phyloP scores from a whole-genome alignment of 2,888 invertebrate species.

The Calameuta pallipes region DNA sequence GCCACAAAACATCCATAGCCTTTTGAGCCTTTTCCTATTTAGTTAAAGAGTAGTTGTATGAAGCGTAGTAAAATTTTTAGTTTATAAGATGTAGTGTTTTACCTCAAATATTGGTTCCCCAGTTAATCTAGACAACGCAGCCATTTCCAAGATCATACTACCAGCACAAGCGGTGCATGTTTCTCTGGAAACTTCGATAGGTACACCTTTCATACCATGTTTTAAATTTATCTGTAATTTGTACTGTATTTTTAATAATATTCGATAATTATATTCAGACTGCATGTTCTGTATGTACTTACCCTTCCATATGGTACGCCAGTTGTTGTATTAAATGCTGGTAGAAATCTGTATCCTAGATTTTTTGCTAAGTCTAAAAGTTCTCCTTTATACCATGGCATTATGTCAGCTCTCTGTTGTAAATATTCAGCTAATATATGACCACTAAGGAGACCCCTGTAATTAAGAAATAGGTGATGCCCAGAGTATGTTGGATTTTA shows the following conservation, averaged over 20 bases:
- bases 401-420: conserved; percentile 78
- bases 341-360: conserved; percentile 89
- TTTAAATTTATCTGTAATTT: conserved; percentile 79
- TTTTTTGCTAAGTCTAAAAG: conserved; percentile 91
- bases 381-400: conserved; percentile 90
- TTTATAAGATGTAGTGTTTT: conserved; percentile 23
- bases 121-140: conserved; percentile 91
- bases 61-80: background rate
- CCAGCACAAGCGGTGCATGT: conserved; percentile 99
- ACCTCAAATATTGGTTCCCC: conserved; percentile 92
- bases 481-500: too few species aligned
- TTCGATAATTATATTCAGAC: conserved; percentile 13
- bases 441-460: conserved; percentile 89
- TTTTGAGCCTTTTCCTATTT: conserved; percentile 86
- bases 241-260: conserved; percentile 13
- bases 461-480: conserved; percentile 36
- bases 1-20: conserved; percentile 98
- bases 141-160: conserved; percentile 97
- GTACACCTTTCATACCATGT: conserved; percentile 82
- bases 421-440: conserved; percentile 89
- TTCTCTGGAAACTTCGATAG: conserved; percentile 81
- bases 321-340: conserved; percentile 98
- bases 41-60: background rate
- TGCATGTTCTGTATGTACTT: conserved; percentile 18
- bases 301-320: conserved; percentile 98